phyloP scores from a whole-genome alignment of 2,797 vertebrate genomes.

The Oophaga sylvatica region DNA sequence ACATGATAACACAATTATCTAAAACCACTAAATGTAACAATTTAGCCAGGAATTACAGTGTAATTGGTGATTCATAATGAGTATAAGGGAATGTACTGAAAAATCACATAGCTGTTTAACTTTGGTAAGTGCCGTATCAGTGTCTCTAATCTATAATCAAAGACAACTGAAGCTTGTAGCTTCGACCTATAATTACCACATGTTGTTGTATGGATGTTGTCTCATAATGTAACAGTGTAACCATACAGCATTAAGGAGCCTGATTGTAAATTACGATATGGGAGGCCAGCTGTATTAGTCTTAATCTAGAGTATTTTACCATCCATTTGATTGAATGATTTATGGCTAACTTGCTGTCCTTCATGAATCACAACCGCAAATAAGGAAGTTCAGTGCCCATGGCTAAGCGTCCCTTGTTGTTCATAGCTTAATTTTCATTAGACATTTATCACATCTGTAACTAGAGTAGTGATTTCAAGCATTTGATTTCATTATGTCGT shows the following conservation, averaged over 20 bases:
- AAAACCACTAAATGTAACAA: constrained; percentile 15
- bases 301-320: constrained; percentile 3
- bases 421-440: constrained; percentile 8
- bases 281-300: neutral
- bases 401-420: constrained; percentile 6
- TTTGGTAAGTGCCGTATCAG: constrained; percentile 31
- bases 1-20: constrained; percentile 26
- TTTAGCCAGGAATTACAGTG: constrained; percentile 35
- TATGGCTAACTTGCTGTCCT: constrained; percentile 2
- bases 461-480: neutral
- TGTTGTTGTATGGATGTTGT: constrained; percentile 11
- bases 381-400: neutral
- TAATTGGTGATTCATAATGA: constrained; percentile 44
- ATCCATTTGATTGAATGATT: constrained; percentile 9
- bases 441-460: constrained; percentile 8
- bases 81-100: constrained; percentile 26
- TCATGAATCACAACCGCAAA: constrained; percentile 24
- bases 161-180: constrained; percentile 14
- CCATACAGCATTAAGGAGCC: neutral
- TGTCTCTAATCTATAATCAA: constrained; percentile 22
- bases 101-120: constrained; percentile 44
- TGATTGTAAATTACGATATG: constrained; percentile 30
- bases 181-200: constrained; percentile 27
- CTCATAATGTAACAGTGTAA: constrained; percentile 22
- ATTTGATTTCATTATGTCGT: neutral